These are phyloP conservation scores for Peribatodes rhomboidaria DNA, from an alignment of 2,888 invertebrate genomes.

Conservation along the genomic window DNA sequence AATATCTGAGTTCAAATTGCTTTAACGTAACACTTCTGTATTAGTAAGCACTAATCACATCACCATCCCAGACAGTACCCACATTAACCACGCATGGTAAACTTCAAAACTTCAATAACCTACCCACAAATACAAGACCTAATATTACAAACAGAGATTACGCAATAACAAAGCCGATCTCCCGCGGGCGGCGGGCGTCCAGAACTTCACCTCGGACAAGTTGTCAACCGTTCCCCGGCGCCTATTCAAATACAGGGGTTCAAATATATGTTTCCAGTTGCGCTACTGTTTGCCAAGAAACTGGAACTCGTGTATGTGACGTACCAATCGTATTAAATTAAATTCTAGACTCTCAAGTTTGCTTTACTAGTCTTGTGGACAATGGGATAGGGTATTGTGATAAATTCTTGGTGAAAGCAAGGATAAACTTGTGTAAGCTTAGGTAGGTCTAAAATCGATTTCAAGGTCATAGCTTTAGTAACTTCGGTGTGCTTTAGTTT, in stretches of 20 bases:
- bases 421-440: too few species aligned
- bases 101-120: constrained; percentile 10
- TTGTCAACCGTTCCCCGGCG: constrained; percentile 41
- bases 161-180: constrained; percentile 27
- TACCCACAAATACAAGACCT: constrained; percentile 7
- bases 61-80: neutral
- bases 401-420: too few species aligned
- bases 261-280: constrained; percentile 38
- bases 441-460: too few species aligned
- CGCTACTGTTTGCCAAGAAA: constrained; percentile 37
- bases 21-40: too few species aligned
- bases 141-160: constrained; percentile 10
- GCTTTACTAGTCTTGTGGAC: neutral
- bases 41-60: too few species aligned
- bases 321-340: constrained; percentile 27
- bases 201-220: constrained; percentile 36
- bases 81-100: neutral
- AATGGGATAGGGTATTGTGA: neutral
- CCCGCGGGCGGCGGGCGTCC: constrained; percentile 10
- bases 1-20: too few species aligned
- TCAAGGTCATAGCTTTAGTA: too few species aligned
- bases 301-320: constrained; percentile 17
- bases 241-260: constrained; percentile 46
- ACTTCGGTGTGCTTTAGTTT: too few species aligned
- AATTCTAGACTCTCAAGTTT: constrained; percentile 1